Evolutionary conservation across 2,113 vertebrate genomes (phyloP).

Genomic region (Seriola rivoliana): DNA sequence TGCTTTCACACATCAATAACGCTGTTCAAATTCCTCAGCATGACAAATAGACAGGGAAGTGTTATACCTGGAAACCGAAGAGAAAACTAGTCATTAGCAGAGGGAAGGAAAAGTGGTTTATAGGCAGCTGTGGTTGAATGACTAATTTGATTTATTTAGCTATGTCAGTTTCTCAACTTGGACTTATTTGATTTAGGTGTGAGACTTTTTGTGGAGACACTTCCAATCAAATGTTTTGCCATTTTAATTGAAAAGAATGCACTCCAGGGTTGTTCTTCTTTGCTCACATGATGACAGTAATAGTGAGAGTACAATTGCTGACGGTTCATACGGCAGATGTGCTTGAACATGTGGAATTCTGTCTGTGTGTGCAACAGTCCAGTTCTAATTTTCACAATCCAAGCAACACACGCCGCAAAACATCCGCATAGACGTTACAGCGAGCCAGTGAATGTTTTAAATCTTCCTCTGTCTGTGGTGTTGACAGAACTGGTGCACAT

Average conservation of each 20-base stretch:
- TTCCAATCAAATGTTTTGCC: not conserved
- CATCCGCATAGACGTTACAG: not conserved
- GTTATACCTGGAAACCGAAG: constrained; percentile 43
- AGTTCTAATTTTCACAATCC: not conserved
- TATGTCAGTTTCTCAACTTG: not conserved
- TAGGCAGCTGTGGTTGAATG: constrained; percentile 4
- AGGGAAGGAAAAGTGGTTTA: not conserved
- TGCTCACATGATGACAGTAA: not conserved
- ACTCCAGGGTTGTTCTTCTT: not conserved
- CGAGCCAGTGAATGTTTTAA: not conserved
- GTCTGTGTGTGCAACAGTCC: not conserved
- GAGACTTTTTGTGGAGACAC: not conserved
- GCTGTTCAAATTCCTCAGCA: constrained; percentile 50
- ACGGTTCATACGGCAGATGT: constrained; percentile 2
- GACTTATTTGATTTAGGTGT: constrained; percentile 30
- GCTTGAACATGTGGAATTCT: not conserved
- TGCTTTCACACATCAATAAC: constrained; percentile 56
- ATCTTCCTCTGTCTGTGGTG: not conserved
- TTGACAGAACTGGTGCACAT: not conserved
- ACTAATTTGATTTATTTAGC: constrained; percentile 5
- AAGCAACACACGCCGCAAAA: not conserved
- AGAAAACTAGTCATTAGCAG: constrained; percentile 18
- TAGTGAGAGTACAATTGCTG: not conserved
- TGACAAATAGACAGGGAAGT: constrained; percentile 44
- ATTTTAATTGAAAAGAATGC: constrained; percentile 17